A percentile compares a stretch with the other conserved stretches of the same genome.
phyloP scores from a whole-genome alignment of 1,140 invertebrate species.

The Octopus bimaculoides region DNA sequence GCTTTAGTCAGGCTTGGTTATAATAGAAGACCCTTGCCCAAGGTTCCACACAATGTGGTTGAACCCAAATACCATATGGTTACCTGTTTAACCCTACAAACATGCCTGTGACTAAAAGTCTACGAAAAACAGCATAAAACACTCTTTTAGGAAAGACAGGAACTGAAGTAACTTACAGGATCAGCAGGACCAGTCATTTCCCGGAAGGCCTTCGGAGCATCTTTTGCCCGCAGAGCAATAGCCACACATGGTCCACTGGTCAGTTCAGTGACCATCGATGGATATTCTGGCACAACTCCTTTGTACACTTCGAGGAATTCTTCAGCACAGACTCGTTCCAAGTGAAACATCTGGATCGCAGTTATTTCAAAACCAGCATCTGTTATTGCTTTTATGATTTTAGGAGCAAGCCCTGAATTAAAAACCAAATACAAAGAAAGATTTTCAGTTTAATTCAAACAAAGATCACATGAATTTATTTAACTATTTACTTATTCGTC shows the following conservation, averaged over 20 bases:
- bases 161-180: constrained; percentile 67
- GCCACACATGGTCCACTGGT: constrained; percentile 80
- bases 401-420: constrained; percentile 57
- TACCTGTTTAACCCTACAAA: neutral
- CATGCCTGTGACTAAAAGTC: constrained; percentile 6
- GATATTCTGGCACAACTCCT: constrained; percentile 52
- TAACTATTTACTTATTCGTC: too few species aligned
- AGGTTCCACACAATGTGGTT: too few species aligned
- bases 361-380: constrained; percentile 74
- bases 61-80: neutral
- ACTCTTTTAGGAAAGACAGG: neutral
- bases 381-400: constrained; percentile 73
- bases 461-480: too few species aligned
- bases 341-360: constrained; percentile 68
- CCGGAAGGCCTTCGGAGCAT: constrained; percentile 71
- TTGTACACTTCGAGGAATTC: constrained; percentile 94
- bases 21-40: too few species aligned
- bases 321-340: constrained; percentile 77
- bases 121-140: neutral
- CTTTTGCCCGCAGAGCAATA: constrained; percentile 74
- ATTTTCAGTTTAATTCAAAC: too few species aligned
- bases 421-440: too few species aligned
- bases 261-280: constrained; percentile 74
- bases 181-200: constrained; percentile 83
- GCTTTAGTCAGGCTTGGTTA: too few species aligned